phyloP scores from a whole-genome alignment of 2,888 invertebrate genomes.

The Catocala nupta region DNA sequence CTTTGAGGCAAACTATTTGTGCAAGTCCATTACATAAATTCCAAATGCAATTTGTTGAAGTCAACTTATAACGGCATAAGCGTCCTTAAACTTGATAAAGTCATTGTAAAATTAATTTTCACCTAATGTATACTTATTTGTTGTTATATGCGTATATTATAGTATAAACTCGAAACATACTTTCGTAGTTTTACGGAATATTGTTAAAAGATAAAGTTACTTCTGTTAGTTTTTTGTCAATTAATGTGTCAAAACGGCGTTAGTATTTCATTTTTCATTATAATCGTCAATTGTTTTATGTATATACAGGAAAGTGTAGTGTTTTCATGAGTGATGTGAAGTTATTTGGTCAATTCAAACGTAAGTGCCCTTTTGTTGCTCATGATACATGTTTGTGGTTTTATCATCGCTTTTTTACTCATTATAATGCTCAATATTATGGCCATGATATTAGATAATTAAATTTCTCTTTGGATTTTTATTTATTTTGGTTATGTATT shows the following conservation, averaged over 20 bases:
- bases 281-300: conserved; percentile 79
- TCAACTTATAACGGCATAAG: conserved; percentile 54
- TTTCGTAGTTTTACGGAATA: conserved; percentile 74
- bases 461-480: conserved; percentile 69
- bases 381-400: conserved; percentile 66
- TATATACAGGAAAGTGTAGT: conserved; percentile 61
- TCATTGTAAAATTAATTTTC: conserved; percentile 60
- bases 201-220: conserved; percentile 76
- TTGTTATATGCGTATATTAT: conserved; percentile 74
- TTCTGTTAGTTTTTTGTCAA: conserved; percentile 83
- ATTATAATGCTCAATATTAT: conserved; percentile 85
- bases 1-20: conserved; percentile 62
- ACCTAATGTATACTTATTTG: conserved; percentile 71
- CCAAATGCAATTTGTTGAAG: conserved; percentile 54
- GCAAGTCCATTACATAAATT: conserved; percentile 62
- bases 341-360: conserved; percentile 81
- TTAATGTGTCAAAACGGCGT: conserved; percentile 75
- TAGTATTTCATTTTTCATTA: conserved; percentile 70
- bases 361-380: conserved; percentile 82
- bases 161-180: conserved; percentile 51
- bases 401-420: conserved; percentile 76
- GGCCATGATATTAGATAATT: conserved; percentile 83
- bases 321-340: conserved; percentile 67
- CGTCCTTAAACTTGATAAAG: conserved; percentile 62
- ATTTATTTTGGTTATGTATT: conserved; percentile 75